These are phyloP conservation scores for Bolinopsis microptera DNA, from an alignment of 37 sponge, comb jelly and placozoan species.

Conservation along the genomic window DNA sequence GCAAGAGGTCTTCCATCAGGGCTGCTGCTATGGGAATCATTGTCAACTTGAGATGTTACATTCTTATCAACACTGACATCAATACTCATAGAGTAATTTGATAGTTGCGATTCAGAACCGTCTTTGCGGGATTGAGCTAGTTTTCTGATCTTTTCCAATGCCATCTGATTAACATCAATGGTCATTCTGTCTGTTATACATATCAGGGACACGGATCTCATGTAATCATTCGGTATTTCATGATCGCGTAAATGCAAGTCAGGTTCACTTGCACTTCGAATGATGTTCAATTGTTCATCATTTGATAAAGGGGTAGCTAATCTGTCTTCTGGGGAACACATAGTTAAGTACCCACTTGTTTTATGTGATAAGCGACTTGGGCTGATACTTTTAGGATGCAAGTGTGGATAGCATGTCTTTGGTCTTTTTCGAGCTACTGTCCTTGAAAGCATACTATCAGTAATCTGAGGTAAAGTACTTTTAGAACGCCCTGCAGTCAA, in stretches of 20 bases:
- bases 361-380: background rate
- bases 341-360: slow-evolving; percentile 35
- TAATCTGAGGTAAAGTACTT: slow-evolving; percentile 21
- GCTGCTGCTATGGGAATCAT: background rate
- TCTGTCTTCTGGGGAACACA: slow-evolving; percentile 14
- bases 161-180: background rate
- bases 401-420: slow-evolving; percentile 57
- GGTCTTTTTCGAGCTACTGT: background rate
- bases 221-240: background rate
- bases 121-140: background rate
- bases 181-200: background rate
- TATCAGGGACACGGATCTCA: background rate
- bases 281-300: background rate
- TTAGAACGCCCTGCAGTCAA: slow-evolving; percentile 39
- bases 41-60: background rate
- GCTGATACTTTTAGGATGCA: background rate
- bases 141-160: background rate
- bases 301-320: background rate
- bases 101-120: background rate
- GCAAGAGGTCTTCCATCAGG: background rate
- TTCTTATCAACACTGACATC: slow-evolving; percentile 6
- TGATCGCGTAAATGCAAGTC: background rate
- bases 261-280: background rate
- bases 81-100: slow-evolving; percentile 23
- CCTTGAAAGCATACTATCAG: background rate